Percentiles rank a stretch among this genome's conserved stretches.
Conservation (phyloP, 1,140 invertebrate species). For the Leptopilina clavipes region DNA sequence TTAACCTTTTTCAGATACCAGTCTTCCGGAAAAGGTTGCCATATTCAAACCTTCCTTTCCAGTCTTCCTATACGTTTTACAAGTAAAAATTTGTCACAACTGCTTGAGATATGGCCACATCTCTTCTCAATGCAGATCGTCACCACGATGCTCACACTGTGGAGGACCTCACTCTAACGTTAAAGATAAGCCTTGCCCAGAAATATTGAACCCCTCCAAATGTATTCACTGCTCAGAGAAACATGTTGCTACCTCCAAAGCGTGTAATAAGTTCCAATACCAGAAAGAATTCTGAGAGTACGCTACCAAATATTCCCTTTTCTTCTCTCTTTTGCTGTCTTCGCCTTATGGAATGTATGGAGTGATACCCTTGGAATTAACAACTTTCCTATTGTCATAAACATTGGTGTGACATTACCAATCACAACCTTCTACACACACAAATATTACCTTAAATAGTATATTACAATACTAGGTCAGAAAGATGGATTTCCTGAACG, state of each 20-base stretch:
- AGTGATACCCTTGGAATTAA: too few species aligned
- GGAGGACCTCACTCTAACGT: background rate
- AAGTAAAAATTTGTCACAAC: background rate
- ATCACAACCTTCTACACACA: too few species aligned
- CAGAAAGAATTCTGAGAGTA: background rate
- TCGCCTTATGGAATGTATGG: too few species aligned
- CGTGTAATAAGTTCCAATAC: background rate
- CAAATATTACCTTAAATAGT: too few species aligned
- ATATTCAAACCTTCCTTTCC: background rate
- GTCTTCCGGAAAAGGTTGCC: background rate
- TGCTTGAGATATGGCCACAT: background rate
- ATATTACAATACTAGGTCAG: too few species aligned
- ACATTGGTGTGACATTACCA: too few species aligned
- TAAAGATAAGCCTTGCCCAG: background rate
- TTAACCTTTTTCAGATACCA: background rate
- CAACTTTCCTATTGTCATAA: too few species aligned
- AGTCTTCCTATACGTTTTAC: background rate
- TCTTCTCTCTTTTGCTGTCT: too few species aligned
- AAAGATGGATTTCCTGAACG: too few species aligned
- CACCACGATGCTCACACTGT: background rate
- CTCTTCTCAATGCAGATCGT: background rate
- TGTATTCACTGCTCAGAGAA: background rate
- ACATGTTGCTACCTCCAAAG: background rate
- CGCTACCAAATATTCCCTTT: background rate
- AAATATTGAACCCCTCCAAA: background rate